Percentiles rank a stretch among this genome's conserved stretches.
These are phyloP conservation scores for Enteromius afrohamiltoni DNA, from an alignment of 2,797 vertebrate species.

Conservation along the genomic window DNA sequence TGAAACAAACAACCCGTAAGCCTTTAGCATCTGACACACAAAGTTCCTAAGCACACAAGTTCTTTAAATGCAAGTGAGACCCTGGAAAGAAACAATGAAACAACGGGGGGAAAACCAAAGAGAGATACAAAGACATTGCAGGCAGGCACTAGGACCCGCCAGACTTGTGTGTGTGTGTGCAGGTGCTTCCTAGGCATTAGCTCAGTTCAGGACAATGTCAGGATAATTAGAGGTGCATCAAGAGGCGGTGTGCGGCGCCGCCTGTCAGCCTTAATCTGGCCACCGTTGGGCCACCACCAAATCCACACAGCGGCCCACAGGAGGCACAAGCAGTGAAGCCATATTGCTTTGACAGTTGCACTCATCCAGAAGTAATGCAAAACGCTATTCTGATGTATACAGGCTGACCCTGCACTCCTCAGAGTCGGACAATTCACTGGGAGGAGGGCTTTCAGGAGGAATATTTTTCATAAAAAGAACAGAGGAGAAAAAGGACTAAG, in stretches of 20 bases:
- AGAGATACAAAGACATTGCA: slow-evolving; percentile 9
- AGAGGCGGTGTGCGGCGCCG: slow-evolving; percentile 77
- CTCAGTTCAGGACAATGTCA: slow-evolving; percentile 82
- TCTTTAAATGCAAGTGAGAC: slow-evolving; percentile 29
- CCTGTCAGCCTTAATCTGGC: slow-evolving; percentile 90
- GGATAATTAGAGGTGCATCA: slow-evolving; percentile 87
- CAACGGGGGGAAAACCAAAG: slow-evolving; percentile 19
- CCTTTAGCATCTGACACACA: slow-evolving; percentile 18
- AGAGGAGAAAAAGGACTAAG: slow-evolving; percentile 32
- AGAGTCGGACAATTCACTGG: slow-evolving; percentile 84
- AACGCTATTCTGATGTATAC: slow-evolving; percentile 91
- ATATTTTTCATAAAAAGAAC: slow-evolving; percentile 48
- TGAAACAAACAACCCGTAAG: background rate
- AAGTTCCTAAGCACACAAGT: slow-evolving; percentile 17
- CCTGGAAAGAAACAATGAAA: slow-evolving; percentile 25
- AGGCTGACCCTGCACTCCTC: slow-evolving; percentile 82
- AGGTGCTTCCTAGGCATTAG: slow-evolving; percentile 74
- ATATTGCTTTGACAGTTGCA: slow-evolving; percentile 98
- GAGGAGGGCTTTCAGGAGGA: slow-evolving; percentile 62
- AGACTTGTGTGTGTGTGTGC: slow-evolving; percentile 30
- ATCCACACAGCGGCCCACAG: slow-evolving; percentile 84
- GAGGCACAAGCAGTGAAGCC: slow-evolving; percentile 87
- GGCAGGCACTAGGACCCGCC: slow-evolving; percentile 69
- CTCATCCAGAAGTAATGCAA: slow-evolving; percentile 98
- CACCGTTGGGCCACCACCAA: slow-evolving; percentile 79